phyloP scores from a whole-genome alignment of 2,888 invertebrate species.

The Melanostoma mellinum region DNA sequence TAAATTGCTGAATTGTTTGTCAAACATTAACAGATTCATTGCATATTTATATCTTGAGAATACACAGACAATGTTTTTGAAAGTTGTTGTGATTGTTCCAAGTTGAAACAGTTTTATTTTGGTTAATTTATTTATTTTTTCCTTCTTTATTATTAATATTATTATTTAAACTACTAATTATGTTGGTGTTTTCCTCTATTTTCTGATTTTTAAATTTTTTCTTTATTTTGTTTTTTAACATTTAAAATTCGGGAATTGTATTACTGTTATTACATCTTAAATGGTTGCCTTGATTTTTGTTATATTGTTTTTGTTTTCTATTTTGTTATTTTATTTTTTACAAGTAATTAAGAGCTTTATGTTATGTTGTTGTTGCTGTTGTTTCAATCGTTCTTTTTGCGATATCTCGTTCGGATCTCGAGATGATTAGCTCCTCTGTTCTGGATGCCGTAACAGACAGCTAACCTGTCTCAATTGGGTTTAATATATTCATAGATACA shows the following conservation, averaged over 20 bases:
- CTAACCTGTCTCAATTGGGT: constrained; percentile 50
- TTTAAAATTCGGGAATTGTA: constrained; percentile 37
- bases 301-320: constrained; percentile 34
- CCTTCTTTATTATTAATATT: too few relatives aligned
- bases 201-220: constrained; percentile 38
- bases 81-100: constrained; percentile 23
- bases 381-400: not conserved
- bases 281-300: constrained; percentile 31
- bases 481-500: constrained; percentile 63
- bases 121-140: constrained; percentile 44
- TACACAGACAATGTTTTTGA: constrained; percentile 4
- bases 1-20: constrained; percentile 29
- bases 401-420: constrained; percentile 25
- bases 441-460: constrained; percentile 48
- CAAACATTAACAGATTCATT: constrained; percentile 56
- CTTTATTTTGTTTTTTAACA: constrained; percentile 12
- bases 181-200: constrained; percentile 65
- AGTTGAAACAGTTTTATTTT: constrained; percentile 43
- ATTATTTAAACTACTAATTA: constrained; percentile 46
- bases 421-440: constrained; percentile 40
- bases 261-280: constrained; percentile 37
- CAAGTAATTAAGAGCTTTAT: constrained; percentile 56
- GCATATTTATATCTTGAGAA: constrained; percentile 40
- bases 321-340: constrained; percentile 45
- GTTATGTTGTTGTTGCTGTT: constrained; percentile 33